Evolutionary conservation across 2,888 invertebrate genomes (phyloP), one percentile per base, ranked within the genome.

Genomic region (Noctua fimbriata): DNA sequence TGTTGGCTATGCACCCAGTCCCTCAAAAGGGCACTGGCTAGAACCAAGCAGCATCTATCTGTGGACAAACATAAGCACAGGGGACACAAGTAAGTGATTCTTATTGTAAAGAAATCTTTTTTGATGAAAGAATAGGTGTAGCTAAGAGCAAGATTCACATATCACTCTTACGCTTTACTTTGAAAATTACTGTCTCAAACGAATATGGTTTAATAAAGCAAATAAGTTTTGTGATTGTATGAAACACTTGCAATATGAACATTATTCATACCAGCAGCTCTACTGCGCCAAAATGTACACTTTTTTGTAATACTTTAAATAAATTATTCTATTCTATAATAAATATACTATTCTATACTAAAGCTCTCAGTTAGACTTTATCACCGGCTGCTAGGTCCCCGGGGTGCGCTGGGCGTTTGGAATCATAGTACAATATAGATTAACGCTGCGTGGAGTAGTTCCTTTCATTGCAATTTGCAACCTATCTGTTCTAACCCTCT

Each of bases 1-100:
- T 99, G 99, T 95, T 99, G 99, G 99, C 97, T 99, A 81, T 99
- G 99, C 95, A 99, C 99, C 28, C 97, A 99, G 90, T 99, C 99
- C 0, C 98, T 98, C 94, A 99, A 99, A 95, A 97, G 99, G 89
- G 99, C 99, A 0, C 94, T 99, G 91, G 98, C 99, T 1, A 98
- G 99, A 93, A 99, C 99, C 16, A 99, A 99, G 94, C 99, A 99
- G 91, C 98, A 98, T 47, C 97, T 97, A 90, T 93, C 98, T 96
- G 96, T 93, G 58, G 95, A 97, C 83, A 94, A 94, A 89, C 94
- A 98, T 88, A 98, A 98, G 94, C 95, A 96, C 79, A 97, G 96
- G 93, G 83, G 94, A 89, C 94, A 97, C 94, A 97, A 97, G 97
- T 97, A 87, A 94, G 96, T 73, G 5, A n/a, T 14, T n/a, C 32